Conservation (phyloP, 2,113 vertebrate genomes). For the Hirundichthys speculiger region DNA sequence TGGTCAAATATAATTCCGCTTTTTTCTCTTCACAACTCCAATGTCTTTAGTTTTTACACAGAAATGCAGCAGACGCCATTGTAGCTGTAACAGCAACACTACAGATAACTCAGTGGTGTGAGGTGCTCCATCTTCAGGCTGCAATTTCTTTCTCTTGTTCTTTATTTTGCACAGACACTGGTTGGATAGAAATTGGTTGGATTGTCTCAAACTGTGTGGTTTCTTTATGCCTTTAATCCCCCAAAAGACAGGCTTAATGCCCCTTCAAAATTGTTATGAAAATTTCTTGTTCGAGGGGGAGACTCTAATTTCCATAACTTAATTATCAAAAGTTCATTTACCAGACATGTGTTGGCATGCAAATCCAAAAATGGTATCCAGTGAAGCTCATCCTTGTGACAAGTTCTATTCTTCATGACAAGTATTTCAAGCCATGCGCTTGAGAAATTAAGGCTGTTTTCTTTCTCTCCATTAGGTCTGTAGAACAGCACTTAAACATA, state of each 20-base stretch:
- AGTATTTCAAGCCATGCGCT: conserved; percentile 1
- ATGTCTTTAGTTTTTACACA: background rate
- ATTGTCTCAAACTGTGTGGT: conserved; percentile 14
- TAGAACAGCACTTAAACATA: background rate
- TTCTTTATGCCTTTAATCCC: conserved; percentile 32
- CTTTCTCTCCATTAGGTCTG: background rate
- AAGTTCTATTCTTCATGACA: background rate
- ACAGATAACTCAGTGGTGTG: conserved; percentile 34
- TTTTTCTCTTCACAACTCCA: too few species aligned
- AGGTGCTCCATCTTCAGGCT: conserved; percentile 28
- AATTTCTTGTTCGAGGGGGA: conserved; percentile 2
- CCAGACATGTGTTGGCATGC: conserved; percentile 12
- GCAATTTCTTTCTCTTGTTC: conserved; percentile 15
- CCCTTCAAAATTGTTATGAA: conserved; percentile 13
- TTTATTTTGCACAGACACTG: conserved; percentile 12
- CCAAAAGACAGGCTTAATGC: conserved; percentile 25
- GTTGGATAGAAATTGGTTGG: conserved; percentile 21
- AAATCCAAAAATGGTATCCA: conserved; percentile 1
- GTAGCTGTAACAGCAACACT: conserved; percentile 25
- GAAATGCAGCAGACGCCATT: conserved; percentile 17
- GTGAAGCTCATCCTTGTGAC: background rate
- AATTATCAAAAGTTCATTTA: conserved; percentile 26
- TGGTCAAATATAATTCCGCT: too few species aligned
- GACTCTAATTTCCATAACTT: conserved; percentile 18
- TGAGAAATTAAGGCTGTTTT: background rate